Conservation (phyloP, 2,113 vertebrate species). For the Melanerpes formicivorus region DNA sequence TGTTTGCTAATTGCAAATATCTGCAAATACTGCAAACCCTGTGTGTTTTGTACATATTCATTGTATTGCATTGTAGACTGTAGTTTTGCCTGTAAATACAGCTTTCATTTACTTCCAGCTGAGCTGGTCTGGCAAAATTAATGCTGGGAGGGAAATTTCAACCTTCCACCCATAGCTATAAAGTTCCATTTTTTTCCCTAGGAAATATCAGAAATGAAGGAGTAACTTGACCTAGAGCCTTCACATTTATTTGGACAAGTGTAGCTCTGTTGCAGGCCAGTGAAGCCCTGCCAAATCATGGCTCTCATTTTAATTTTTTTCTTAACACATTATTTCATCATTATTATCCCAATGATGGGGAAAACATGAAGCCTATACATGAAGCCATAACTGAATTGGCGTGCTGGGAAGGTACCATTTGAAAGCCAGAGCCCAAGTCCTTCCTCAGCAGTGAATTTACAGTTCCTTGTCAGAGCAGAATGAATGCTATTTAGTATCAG, state of each 20-base stretch:
- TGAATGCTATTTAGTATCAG: background rate
- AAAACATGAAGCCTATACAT: background rate
- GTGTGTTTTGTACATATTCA: no score
- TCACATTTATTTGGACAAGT: background rate
- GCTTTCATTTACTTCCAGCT: no score
- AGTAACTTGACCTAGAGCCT: background rate
- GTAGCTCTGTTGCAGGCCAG: background rate
- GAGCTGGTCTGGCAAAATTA: no score
- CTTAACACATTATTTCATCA: background rate
- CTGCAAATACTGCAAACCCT: no score
- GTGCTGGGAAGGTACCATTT: accelerated
- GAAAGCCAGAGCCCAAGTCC: background rate
- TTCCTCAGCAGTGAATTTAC: background rate
- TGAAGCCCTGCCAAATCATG: background rate
- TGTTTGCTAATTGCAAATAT: no score
- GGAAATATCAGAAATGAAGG: background rate
- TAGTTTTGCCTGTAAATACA: no score
- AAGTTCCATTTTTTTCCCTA: background rate
- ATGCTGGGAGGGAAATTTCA: no score
- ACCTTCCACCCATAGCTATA: background rate
- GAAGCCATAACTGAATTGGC: background rate
- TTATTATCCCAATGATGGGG: background rate
- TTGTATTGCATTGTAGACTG: no score
- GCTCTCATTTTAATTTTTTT: background rate
- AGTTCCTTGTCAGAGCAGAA: background rate